Percentiles rank a stretch among this genome's conserved stretches.
Evolutionary conservation across 2,113 vertebrate genomes (phyloP).

Genomic region (Sigmodon hispidus): DNA sequence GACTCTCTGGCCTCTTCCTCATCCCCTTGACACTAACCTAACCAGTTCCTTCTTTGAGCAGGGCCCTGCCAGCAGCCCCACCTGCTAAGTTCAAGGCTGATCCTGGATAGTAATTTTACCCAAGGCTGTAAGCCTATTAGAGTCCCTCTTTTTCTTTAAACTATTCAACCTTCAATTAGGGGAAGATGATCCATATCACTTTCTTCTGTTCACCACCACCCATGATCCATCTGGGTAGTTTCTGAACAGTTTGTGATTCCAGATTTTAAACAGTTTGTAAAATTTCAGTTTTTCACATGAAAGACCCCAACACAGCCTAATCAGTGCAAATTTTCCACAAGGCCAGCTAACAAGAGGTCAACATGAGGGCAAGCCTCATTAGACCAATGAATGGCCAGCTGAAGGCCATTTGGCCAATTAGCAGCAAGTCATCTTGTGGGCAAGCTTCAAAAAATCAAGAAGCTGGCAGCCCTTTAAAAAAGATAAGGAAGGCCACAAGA

Average conservation of each 20-base stretch:
- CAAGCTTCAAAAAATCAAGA: no score
- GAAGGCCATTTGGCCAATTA: no score
- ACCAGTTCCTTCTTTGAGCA: not conserved
- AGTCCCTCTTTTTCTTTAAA: not conserved
- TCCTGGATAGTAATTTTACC: not conserved
- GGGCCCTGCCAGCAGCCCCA: not conserved
- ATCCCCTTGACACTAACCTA: not conserved
- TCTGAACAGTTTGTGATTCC: constrained; percentile 92
- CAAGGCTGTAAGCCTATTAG: not conserved
- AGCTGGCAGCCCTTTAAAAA: no score
- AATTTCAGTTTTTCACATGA: constrained; percentile 92
- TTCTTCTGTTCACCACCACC: constrained; percentile 88
- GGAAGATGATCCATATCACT: constrained; percentile 86
- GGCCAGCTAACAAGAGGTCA: no score
- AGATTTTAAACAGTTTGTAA: constrained; percentile 92
- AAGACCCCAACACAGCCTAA: no score
- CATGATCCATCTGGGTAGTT: constrained; percentile 91
- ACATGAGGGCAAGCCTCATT: no score
- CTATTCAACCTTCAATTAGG: not conserved
- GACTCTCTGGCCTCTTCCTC: not conserved
- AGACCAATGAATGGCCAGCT: no score
- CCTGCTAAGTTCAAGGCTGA: not conserved
- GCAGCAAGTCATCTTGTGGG: no score
- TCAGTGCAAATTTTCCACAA: no score
- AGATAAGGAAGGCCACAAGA: no score